Conservation (phyloP, 2,797 vertebrate genomes). For the Chelonia mydas region DNA sequence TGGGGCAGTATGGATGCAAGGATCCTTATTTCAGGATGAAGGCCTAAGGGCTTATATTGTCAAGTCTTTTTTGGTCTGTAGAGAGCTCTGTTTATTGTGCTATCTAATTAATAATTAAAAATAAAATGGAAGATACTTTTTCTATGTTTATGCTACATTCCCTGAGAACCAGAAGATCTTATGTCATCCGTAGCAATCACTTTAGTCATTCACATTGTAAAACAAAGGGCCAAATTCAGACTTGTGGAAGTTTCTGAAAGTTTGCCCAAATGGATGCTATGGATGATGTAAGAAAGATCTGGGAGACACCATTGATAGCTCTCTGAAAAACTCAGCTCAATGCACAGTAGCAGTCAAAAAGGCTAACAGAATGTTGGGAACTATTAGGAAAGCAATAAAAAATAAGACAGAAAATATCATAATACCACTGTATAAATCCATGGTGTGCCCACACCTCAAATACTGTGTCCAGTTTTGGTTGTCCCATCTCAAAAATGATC, state of each 20-base stretch:
- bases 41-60: background rate
- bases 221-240: background rate
- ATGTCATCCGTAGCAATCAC: background rate
- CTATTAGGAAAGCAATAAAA: background rate
- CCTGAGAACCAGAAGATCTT: background rate
- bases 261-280: background rate
- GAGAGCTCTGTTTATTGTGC: background rate
- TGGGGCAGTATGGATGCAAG: background rate
- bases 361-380: background rate
- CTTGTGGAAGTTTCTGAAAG: conserved; percentile 18
- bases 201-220: background rate
- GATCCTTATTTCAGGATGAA: background rate
- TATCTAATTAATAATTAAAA: background rate
- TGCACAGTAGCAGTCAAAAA: background rate
- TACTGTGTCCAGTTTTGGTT: too few relatives aligned
- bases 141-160: background rate
- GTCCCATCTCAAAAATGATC: too few relatives aligned
- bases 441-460: too few relatives aligned
- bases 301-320: background rate
- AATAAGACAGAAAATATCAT: background rate
- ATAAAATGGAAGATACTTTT: background rate
- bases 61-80: background rate
- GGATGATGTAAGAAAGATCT: background rate
- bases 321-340: too few relatives aligned
- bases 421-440: too few relatives aligned